Base-by-base conservation (phyloP, 2,888 invertebrate species). In the Baccha elongata region DNA sequence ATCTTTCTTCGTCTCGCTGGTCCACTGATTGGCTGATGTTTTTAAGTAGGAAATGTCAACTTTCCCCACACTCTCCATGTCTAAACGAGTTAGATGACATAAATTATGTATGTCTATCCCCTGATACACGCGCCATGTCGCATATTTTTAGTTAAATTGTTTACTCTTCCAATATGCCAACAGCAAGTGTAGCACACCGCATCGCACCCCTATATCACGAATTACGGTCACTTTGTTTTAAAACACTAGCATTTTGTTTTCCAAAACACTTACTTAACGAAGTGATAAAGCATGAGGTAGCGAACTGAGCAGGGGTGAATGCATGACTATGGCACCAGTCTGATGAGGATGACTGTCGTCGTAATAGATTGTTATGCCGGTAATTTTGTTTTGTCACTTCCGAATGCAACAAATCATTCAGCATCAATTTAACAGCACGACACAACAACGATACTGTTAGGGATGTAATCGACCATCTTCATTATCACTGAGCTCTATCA, bases 321-420 rank as follows among this genome's bases (percentile, higher is more conserved):
- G 29, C 17, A 17, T 44, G 23, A n/a, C 4, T 32, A 40, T 32
- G 60, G 19, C 60, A 60, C 48, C 65, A 15, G 29, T 29, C 35
- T 50, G 50, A 58, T 53, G 65, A 78, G 42, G 50, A 58, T 53
- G 65, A 78, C 65, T 58, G 42, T 42, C 58, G 40, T 40, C 21
- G 23, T 58, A 17, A 26, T 26, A n/a, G n/a, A 73, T 73, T 73
- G 60, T 73, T 73, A 60, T 68, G 80, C 69, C 64, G 75, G 80
- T 75, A 80, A 80, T 75, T 80, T 80, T 80, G 80, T 80, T 80
- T 74, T 80, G 80, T 80, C 80, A 80, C 80, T 80, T 80, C 80
- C 80, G 80, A 80, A 75, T 80, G 80, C 75, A 75, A 80, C 80
- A 80, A 80, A 80, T 80, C 80, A 80, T 80, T 80, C 80, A 58